These are phyloP conservation scores for Achatina immaculata DNA, from an alignment of 1,140 invertebrate species.

Conservation along the genomic window DNA sequence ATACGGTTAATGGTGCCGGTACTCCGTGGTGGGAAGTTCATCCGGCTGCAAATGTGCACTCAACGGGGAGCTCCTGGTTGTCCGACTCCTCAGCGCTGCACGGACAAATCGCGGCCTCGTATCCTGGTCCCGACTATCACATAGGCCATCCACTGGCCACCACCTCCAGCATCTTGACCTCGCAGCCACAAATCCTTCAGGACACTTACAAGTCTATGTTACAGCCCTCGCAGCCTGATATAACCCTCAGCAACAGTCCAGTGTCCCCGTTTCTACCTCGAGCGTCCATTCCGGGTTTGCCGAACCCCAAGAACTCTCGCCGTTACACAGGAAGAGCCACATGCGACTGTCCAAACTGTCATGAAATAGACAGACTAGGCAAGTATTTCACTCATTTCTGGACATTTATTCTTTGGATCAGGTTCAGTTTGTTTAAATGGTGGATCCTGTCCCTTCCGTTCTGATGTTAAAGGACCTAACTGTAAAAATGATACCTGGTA, in stretches of 20 bases:
- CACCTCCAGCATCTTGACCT: slow-evolving; percentile 81
- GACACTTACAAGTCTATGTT: slow-evolving; percentile 97
- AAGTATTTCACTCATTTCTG: too few relatives aligned
- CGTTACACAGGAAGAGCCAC: slow-evolving; percentile 89
- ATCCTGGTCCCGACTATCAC: slow-evolving; percentile 86
- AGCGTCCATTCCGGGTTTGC: slow-evolving; percentile 38
- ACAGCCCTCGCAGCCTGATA: slow-evolving; percentile 69
- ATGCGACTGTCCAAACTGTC: slow-evolving; percentile 98
- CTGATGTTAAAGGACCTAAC: too few relatives aligned
- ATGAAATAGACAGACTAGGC: slow-evolving; percentile 91
- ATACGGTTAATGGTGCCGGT: slow-evolving; percentile 70
- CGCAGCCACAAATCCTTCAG: slow-evolving; percentile 90
- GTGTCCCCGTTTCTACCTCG: slow-evolving; percentile 60
- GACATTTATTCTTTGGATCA: too few relatives aligned
- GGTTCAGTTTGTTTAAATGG: too few relatives aligned
- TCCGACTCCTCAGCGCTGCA: slow-evolving; percentile 73
- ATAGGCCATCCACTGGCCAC: slow-evolving; percentile 85
- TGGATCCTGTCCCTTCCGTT: too few relatives aligned
- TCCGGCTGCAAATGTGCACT: slow-evolving; percentile 49
- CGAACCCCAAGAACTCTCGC: slow-evolving; percentile 82
- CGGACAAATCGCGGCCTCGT: slow-evolving; percentile 78
- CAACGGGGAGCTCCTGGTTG: slow-evolving; percentile 62
- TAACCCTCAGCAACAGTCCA: slow-evolving; percentile 52
- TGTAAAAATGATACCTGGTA: too few relatives aligned
- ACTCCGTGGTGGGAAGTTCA: slow-evolving; percentile 91